Conservation (phyloP, 2,888 invertebrate genomes). For the Lottia gigantea region DNA sequence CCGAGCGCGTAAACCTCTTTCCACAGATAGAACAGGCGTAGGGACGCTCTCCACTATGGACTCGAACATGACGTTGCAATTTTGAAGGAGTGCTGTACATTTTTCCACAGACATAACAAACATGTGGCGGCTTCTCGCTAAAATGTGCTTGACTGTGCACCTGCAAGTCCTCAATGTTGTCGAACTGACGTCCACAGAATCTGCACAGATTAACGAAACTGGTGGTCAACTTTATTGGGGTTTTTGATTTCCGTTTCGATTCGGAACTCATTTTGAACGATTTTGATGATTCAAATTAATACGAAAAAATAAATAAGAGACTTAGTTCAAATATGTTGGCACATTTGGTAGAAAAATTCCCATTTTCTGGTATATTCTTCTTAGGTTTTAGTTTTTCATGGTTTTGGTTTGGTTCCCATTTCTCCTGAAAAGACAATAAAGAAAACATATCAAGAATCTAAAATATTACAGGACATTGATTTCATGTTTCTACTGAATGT, state of each 20-base stretch:
- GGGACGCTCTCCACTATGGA: constrained; percentile 54
- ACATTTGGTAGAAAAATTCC: not conserved
- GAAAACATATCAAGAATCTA: no score
- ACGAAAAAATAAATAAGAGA: not conserved
- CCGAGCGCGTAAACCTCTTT: constrained; percentile 51
- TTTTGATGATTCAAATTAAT: not conserved
- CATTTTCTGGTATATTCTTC: no score
- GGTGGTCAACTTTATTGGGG: not conserved
- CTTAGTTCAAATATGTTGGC: not conserved
- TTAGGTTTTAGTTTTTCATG: no score
- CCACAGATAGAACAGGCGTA: constrained; percentile 54
- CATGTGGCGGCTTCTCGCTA: constrained; percentile 39
- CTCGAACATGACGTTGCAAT: constrained; percentile 54
- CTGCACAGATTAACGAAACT: constrained; percentile 37
- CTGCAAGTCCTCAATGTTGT: constrained; percentile 45
- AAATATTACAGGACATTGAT: no score
- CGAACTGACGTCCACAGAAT: constrained; percentile 53
- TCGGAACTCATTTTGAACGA: not conserved
- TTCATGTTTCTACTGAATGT: no score
- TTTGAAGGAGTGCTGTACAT: constrained; percentile 54
- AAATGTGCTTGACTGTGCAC: constrained; percentile 39
- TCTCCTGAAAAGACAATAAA: no score
- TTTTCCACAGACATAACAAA: constrained; percentile 52
- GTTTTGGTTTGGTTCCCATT: no score
- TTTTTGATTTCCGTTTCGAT: not conserved